Percentiles rank a stretch among this genome's conserved stretches.
These are phyloP conservation scores for Cranoglanis bouderius DNA, from an alignment of 2,113 vertebrate species.

Conservation along the genomic window DNA sequence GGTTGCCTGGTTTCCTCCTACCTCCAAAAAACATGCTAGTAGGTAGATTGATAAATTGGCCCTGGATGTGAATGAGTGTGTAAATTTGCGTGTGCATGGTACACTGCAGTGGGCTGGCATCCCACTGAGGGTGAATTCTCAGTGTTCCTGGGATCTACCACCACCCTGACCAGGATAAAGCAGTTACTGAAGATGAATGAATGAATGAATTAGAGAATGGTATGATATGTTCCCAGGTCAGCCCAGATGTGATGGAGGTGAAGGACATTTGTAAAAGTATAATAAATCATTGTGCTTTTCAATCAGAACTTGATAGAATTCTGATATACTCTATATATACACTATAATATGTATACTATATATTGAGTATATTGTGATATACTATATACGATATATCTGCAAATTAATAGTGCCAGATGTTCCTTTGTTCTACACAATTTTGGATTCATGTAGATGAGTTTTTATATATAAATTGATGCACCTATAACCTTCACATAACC, in stretches of 20 bases:
- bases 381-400: background rate
- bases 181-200: background rate
- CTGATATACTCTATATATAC: too few species aligned
- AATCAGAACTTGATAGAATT: background rate
- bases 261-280: background rate
- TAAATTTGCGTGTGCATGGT: background rate
- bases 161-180: background rate
- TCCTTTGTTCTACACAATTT: background rate
- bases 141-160: background rate
- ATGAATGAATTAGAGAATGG: background rate
- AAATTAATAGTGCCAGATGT: background rate
- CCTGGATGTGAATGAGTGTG: background rate
- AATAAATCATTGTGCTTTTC: background rate
- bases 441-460: background rate
- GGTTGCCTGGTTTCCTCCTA: background rate
- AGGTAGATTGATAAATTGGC: background rate
- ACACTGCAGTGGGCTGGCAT: background rate
- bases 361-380: background rate
- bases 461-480: background rate
- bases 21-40: background rate
- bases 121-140: background rate
- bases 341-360: too few species aligned
- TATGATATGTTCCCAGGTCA: background rate
- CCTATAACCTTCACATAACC: background rate
- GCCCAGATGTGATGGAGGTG: background rate